phyloP scores from a whole-genome alignment of 1,140 invertebrate species.

The Harpegnathos saltator region DNA sequence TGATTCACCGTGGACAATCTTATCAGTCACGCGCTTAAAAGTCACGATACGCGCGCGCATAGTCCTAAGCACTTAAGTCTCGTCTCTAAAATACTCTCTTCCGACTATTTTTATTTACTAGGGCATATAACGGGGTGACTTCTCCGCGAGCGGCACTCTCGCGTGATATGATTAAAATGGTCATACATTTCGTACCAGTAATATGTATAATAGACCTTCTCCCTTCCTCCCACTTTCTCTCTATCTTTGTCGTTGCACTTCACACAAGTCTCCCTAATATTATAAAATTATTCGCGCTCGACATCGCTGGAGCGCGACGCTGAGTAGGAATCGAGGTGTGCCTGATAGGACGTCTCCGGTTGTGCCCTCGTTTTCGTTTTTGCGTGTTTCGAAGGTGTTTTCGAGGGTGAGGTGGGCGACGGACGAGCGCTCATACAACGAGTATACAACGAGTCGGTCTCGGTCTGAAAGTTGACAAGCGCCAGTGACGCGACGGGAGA shows the following conservation, averaged over 20 bases:
- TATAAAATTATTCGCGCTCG: constrained; percentile 82
- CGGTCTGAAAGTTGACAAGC: no score
- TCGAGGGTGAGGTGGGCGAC: constrained; percentile 2
- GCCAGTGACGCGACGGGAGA: no score
- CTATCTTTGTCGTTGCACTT: constrained; percentile 55
- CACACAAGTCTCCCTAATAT: constrained; percentile 76
- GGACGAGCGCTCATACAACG: constrained; percentile 29
- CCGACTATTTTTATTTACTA: constrained; percentile 30
- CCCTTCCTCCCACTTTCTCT: no score
- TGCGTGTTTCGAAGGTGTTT: constrained; percentile 17
- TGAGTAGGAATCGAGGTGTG: constrained; percentile 59
- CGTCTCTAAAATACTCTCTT: constrained; percentile 44
- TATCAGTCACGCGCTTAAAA: constrained; percentile 28
- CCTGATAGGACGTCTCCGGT: constrained; percentile 41
- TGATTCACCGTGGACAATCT: constrained; percentile 34
- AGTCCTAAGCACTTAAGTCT: constrained; percentile 42
- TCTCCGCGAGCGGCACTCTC: constrained; percentile 52
- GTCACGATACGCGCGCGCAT: constrained; percentile 33
- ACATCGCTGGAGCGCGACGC: constrained; percentile 49
- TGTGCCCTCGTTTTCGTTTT: constrained; percentile 3
- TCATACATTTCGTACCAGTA: constrained; percentile 67
- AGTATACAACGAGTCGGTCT: no score
- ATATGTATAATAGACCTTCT: constrained; percentile 63
- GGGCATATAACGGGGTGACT: constrained; percentile 50
- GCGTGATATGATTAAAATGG: constrained; percentile 76